phyloP scores from a whole-genome alignment of 2,888 invertebrate species.

The Eupithecia insigniata region DNA sequence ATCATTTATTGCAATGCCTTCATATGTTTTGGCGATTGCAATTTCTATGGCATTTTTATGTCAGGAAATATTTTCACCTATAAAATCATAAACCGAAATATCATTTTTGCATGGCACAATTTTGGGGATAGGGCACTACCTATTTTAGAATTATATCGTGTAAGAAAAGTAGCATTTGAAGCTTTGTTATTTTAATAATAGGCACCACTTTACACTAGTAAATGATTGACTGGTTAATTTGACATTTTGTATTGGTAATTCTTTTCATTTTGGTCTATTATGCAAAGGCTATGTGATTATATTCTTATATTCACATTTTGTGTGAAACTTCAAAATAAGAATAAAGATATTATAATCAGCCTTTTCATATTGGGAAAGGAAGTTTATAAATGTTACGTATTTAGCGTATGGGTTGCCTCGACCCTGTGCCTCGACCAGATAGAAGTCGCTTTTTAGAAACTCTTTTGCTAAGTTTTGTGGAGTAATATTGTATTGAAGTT shows the following conservation, averaged over 20 bases:
- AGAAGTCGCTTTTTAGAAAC: constrained; percentile 20
- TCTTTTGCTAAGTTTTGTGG: constrained; percentile 27
- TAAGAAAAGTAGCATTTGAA: constrained; percentile 47
- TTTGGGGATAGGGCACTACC: constrained; percentile 31
- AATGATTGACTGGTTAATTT: background rate
- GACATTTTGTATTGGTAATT: constrained; percentile 18
- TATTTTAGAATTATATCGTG: constrained; percentile 34
- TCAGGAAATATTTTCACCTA: constrained; percentile 60
- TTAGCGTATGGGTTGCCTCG: background rate
- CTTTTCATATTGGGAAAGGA: background rate
- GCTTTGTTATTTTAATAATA: background rate
- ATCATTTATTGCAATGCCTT: constrained; percentile 63
- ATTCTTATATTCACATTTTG: background rate
- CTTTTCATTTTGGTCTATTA: background rate
- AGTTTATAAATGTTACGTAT: constrained; percentile 1
- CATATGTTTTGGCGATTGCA: constrained; percentile 78
- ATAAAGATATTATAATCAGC: background rate
- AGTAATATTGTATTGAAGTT: background rate
- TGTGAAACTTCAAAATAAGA: background rate
- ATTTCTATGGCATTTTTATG: constrained; percentile 49
- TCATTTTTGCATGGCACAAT: constrained; percentile 28
- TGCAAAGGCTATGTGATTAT: background rate
- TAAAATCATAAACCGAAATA: constrained; percentile 56
- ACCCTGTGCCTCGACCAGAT: background rate
- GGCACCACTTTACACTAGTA: background rate